Base-by-base conservation (phyloP, 2,113 vertebrate genomes). In the Rattus norvegicus region DNA sequence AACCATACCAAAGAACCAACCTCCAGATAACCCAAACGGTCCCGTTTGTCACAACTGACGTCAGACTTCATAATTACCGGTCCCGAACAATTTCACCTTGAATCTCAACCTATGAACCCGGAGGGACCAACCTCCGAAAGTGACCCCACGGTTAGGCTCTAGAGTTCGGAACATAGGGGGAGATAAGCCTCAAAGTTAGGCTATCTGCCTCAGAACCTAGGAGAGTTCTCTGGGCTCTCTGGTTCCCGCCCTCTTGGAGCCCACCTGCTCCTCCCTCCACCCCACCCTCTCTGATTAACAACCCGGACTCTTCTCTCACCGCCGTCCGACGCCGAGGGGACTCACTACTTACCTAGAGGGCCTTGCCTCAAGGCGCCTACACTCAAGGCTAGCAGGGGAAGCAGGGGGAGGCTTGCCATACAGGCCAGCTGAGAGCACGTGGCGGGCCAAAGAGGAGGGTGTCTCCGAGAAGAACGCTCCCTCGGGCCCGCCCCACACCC, bases 231-330 rank as follows among this genome's bases (percentile, higher is more conserved):
- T 2, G 70, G 6, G 39, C 24, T 67, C 52, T 59, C 76, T 87
- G 85, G 96, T 94, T 79, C 96, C 97, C 94, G 94, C 98, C 98
- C 94, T 73, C 59, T 43, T 2, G 56, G 65, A 67, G 49, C 54
- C 84, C 84, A 61, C 88, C 93, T 36, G 76, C 90, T 61, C 93
- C 96, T 95, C 92, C 94, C 75, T 91, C 65, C 90, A 88, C 22
- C 88, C 93, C 69, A 30, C 94, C 79, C 76, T 89, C 52, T 67
- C 54, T 8, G 83, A 56, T 39, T 26, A 47, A 49, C 56, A 22
- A 11, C 85, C 72, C 61, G 22, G 1, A 52, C 63, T 49, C 28
- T 28, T 43, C 67, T 20, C 54, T 65, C 22, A 30, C 24, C 47
- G 4, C n/a, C 0, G 24, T 11, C 0, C 14, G 72, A 3, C 0